Conservation (phyloP, 1,140 invertebrate genomes). For the Leptinotarsa defecta region DNA sequence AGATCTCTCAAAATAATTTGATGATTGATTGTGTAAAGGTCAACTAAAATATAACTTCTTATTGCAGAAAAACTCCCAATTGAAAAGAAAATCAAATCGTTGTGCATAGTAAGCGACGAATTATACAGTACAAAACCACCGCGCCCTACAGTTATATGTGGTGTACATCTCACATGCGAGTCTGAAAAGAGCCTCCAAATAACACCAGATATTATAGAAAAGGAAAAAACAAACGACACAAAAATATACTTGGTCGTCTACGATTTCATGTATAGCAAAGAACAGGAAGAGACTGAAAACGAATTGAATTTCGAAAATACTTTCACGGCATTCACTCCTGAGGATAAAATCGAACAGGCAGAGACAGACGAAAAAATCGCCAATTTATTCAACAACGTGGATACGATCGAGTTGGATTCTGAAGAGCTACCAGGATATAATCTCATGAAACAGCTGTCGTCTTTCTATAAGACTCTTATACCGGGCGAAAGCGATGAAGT, state of each 20-base stretch:
- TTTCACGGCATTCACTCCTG: neutral
- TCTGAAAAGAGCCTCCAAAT: slow-evolving; percentile 40
- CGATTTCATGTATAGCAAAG: slow-evolving; percentile 61
- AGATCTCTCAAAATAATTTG: no score
- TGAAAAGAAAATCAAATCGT: slow-evolving; percentile 59
- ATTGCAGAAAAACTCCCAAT: slow-evolving; percentile 42
- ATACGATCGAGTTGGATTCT: slow-evolving; percentile 22
- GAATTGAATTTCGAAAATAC: slow-evolving; percentile 8
- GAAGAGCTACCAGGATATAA: slow-evolving; percentile 28
- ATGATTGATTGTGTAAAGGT: no score
- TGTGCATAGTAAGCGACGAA: slow-evolving; percentile 59
- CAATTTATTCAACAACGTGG: slow-evolving; percentile 22
- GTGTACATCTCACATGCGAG: slow-evolving; percentile 44
- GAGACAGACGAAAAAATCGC: slow-evolving; percentile 21
- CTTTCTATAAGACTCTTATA: slow-evolving; percentile 53
- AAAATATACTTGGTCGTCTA: slow-evolving; percentile 63
- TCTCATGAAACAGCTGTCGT: slow-evolving; percentile 44
- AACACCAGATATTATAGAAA: slow-evolving; percentile 24
- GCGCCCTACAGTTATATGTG: slow-evolving; percentile 52
- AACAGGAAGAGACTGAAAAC: slow-evolving; percentile 20
- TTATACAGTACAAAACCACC: slow-evolving; percentile 23
- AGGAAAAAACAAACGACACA: slow-evolving; percentile 40
- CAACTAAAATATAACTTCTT: neutral
- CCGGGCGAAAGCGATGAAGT: slow-evolving; percentile 53
- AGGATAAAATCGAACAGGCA: slow-evolving; percentile 15